Percentiles rank a stretch among this genome's conserved stretches.
Evolutionary conservation across 2,888 invertebrate species (phyloP).

Genomic region (Odontomyia ornata): DNA sequence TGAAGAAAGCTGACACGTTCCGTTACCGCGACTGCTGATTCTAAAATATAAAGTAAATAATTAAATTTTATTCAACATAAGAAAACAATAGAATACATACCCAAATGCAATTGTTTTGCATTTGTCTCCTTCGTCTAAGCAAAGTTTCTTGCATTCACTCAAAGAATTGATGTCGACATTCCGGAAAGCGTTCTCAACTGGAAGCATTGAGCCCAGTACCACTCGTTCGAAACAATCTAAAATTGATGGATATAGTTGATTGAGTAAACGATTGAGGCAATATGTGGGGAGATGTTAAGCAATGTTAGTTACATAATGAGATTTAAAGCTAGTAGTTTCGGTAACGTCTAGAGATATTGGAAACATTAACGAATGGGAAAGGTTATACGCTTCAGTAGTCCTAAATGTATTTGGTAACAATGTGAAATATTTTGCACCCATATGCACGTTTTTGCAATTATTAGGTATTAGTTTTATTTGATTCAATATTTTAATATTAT

Average conservation of each 20-base stretch:
- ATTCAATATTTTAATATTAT: too few relatives aligned
- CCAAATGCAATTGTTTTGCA: constrained; percentile 74
- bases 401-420: too few relatives aligned
- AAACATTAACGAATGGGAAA: too few relatives aligned
- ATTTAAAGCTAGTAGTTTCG: too few relatives aligned
- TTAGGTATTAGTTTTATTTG: too few relatives aligned
- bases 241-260: constrained; percentile 10
- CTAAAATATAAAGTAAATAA: constrained; percentile 59
- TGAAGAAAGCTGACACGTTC: constrained; percentile 68
- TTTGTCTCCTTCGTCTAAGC: constrained; percentile 70
- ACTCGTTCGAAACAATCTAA: constrained; percentile 74
- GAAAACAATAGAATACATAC: constrained; percentile 60
- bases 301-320: too few relatives aligned
- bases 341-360: too few relatives aligned
- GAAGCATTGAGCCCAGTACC: constrained; percentile 71
- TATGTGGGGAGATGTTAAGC: too few relatives aligned
- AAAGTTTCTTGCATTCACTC: constrained; percentile 71
- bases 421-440: too few relatives aligned
- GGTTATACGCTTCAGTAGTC: too few relatives aligned
- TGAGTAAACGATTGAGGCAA: background rate
- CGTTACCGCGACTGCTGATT: constrained; percentile 70
- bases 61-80: background rate
- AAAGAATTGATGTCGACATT: constrained; percentile 70
- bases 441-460: too few relatives aligned
- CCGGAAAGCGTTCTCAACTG: constrained; percentile 69